Evolutionary conservation across 2,797 vertebrate species (phyloP).

Genomic region (Australoheros facetus): DNA sequence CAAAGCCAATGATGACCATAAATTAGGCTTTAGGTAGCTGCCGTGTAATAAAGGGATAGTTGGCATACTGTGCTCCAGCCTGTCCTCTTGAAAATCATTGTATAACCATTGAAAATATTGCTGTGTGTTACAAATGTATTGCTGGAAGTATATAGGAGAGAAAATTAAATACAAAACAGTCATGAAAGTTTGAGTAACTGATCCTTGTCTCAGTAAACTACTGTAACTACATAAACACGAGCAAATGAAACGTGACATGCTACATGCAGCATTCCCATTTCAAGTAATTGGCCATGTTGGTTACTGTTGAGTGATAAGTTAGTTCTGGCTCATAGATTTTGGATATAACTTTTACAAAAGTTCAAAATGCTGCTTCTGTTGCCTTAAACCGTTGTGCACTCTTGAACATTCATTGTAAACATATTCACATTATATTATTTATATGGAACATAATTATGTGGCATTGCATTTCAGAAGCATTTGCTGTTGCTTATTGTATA

Average conservation of each 20-base stretch:
- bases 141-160: too few relatives aligned
- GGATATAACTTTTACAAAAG: neutral
- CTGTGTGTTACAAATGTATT: too few relatives aligned
- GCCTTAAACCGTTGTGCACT: neutral
- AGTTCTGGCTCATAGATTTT: neutral
- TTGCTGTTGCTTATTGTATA: neutral
- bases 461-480: neutral
- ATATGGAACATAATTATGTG: neutral
- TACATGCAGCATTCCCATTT: neutral
- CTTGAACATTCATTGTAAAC: too few relatives aligned
- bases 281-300: neutral
- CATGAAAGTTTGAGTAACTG: too few relatives aligned
- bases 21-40: too few relatives aligned
- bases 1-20: too few relatives aligned
- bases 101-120: too few relatives aligned
- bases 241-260: neutral
- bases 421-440: neutral
- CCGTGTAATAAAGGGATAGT: too few relatives aligned
- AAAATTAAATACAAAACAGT: too few relatives aligned
- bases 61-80: too few relatives aligned
- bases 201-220: too few relatives aligned
- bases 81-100: too few relatives aligned
- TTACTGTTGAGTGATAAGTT: neutral
- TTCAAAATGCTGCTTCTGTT: neutral
- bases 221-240: neutral